Base-by-base conservation (phyloP, 2,888 invertebrate species). In the Cantharis flavilabris region DNA sequence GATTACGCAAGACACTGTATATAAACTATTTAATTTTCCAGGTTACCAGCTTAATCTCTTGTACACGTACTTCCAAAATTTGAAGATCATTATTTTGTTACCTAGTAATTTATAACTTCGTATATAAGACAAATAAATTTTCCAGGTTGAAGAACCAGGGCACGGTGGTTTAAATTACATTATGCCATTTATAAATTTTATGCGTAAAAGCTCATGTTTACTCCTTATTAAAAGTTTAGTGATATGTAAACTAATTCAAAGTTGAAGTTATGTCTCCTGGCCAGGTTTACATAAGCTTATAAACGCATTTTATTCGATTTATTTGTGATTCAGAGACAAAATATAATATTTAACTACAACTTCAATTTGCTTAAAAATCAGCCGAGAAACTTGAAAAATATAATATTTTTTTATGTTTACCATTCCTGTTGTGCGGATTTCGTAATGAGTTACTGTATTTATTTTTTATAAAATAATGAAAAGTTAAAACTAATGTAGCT, bases 221-320 rank as follows among this genome's bases (percentile, higher is more conserved):
- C 67, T 62, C 67, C 18, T 73, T 73, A 69, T 69, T 73, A 73
- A 69, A 73, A 73, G 67, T 73, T 73, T 67, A 62, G 67, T 72
- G 72, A 72, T 72, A 67, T 67, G 72, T 67, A 67, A 72, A 67
- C 72, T 72, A 73, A 26, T 64, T 28, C 18, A 28, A 14, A 73
- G 20, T n/a, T 49, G 5, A n/a, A 49, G 49, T 49, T 49, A 3
- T 20, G 49, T 49, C 18, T 65, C n/a, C 67, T 67, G 7, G 65
- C 14, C 63, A 28, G n/a, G 65, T 20, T 64, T 63, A 64, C 72
- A 72, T 72, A 28, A 65, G 33, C 16, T 72, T 64, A 26, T 62
- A 62, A 72, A 65, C 72, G 28, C 64, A 65, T 72, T 72, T 72
- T 16, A 16, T n/a, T 62, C 20, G 5, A 33, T 33, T 33, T 4